Percentiles rank a stretch among this genome's conserved stretches.
Conservation (phyloP, 2,113 vertebrate species). For the Stegostoma tigrinum region DNA sequence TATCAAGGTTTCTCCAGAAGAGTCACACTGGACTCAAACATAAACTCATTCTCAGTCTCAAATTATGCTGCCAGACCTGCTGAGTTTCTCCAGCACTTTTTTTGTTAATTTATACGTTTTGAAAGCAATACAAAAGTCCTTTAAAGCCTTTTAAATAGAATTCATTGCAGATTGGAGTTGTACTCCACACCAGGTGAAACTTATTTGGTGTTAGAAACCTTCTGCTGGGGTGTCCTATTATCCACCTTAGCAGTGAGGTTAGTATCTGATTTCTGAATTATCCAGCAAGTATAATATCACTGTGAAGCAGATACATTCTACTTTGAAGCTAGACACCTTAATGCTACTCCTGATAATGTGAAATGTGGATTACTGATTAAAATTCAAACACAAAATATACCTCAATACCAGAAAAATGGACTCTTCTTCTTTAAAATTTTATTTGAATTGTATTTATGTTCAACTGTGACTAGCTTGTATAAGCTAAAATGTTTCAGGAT, state of each 20-base stretch:
- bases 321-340: too few species aligned
- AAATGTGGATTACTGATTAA: background rate
- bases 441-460: background rate
- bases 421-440: background rate
- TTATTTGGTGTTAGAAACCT: background rate
- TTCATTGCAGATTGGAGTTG: background rate
- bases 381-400: background rate
- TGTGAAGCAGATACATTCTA: background rate
- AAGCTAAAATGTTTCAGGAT: background rate
- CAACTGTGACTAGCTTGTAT: background rate
- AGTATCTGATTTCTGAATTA: background rate
- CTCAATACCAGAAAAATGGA: background rate
- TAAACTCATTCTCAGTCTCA: too few species aligned
- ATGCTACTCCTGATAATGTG: background rate
- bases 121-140: background rate
- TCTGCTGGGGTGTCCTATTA: background rate
- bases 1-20: too few species aligned
- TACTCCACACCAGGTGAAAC: background rate
- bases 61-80: background rate
- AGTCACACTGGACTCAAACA: too few species aligned
- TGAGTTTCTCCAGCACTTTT: background rate
- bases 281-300: background rate
- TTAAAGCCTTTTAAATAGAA: background rate
- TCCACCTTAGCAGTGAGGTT: background rate
- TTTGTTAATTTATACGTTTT: background rate